These are phyloP conservation scores for Upupa epops DNA, from an alignment of 2,113 vertebrate species.

Conservation along the genomic window DNA sequence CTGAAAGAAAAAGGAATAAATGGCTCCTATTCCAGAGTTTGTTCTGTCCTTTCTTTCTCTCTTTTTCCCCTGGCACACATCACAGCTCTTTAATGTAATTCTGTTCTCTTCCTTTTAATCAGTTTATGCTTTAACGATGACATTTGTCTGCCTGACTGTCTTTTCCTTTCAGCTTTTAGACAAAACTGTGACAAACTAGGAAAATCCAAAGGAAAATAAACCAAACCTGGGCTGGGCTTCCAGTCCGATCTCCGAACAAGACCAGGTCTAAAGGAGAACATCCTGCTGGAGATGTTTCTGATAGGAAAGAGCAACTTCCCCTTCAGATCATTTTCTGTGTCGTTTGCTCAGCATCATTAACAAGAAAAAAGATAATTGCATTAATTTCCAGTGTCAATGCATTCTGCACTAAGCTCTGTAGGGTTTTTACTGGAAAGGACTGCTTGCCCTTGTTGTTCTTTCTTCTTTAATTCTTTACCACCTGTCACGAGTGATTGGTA, in stretches of 20 bases:
- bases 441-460: not conserved
- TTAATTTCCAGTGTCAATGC: not conserved
- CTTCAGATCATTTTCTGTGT: conserved; percentile 12
- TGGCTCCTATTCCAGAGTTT: not conserved
- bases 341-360: not conserved
- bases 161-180: conserved; percentile 11
- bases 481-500: not conserved
- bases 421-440: not conserved
- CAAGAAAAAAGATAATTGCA: not conserved
- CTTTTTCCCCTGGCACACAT: conserved; percentile 17
- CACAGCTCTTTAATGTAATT: conserved; percentile 15
- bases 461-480: not conserved
- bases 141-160: not conserved
- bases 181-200: conserved; percentile 15
- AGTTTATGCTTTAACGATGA: conserved; percentile 25
- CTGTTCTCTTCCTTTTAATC: conserved; percentile 27
- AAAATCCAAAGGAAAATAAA: not conserved
- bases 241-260: not conserved
- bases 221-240: not conserved
- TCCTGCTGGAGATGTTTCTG: not conserved
- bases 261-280: not conserved
- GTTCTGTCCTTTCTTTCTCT: not conserved
- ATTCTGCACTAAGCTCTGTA: not conserved
- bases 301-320: not conserved
- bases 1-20: conserved; percentile 1